A percentile compares a stretch with the other conserved stretches of the same genome.
These are phyloP conservation scores for Nothura maculosa DNA, from an alignment of 2,797 vertebrate genomes.

Conservation along the genomic window DNA sequence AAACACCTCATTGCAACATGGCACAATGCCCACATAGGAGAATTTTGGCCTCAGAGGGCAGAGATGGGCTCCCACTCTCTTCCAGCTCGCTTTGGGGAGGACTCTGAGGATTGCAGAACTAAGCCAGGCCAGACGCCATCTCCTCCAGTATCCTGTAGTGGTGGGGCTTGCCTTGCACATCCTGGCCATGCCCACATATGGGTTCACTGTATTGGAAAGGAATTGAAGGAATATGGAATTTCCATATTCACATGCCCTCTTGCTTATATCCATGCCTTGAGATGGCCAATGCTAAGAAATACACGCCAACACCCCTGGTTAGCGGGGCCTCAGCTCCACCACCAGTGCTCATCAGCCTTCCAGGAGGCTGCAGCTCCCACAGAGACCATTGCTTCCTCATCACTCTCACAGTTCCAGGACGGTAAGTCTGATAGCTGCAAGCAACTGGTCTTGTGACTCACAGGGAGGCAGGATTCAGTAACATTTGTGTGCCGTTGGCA, in stretches of 20 bases:
- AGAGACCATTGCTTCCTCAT: not conserved
- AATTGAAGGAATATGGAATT: too few relatives aligned
- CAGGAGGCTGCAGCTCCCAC: not conserved
- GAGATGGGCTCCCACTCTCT: not conserved
- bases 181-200: too few relatives aligned
- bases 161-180: too few relatives aligned
- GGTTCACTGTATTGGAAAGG: too few relatives aligned
- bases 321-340: too few relatives aligned
- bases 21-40: fast-evolving
- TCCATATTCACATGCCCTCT: too few relatives aligned
- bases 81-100: not conserved
- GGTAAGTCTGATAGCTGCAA: not conserved
- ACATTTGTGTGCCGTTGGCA: not conserved
- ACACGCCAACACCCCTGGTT: too few relatives aligned
- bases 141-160: not conserved
- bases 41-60: not conserved
- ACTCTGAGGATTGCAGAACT: not conserved
- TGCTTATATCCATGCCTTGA: too few relatives aligned
- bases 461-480: fast-evolving
- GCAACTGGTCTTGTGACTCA: not conserved
- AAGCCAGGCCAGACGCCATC: not conserved
- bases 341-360: too few relatives aligned
- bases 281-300: too few relatives aligned
- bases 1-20: not conserved
- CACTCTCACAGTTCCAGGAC: fast-evolving